Conservation (phyloP, 2,797 vertebrate genomes). For the Aeoliscus strigatus region DNA sequence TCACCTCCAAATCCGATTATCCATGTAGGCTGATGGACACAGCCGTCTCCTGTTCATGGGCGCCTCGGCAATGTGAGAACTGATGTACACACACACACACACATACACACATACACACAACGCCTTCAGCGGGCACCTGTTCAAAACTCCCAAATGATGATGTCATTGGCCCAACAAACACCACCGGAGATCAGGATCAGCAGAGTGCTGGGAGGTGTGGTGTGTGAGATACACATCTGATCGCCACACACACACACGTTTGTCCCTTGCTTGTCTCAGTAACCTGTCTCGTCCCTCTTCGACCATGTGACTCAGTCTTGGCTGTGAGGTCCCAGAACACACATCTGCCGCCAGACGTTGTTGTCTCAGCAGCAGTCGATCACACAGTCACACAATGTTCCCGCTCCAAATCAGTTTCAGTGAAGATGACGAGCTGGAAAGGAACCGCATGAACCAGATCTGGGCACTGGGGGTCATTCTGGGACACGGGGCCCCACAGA, state of each 20-base stretch:
- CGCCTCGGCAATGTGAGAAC: conserved; percentile 36
- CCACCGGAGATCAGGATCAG: conserved; percentile 39
- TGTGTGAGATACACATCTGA: no score
- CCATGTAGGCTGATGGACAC: conserved; percentile 15
- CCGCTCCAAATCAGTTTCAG: conserved; percentile 79
- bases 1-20: conserved; percentile 46
- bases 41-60: conserved; percentile 45
- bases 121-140: conserved; percentile 47
- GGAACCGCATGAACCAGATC: conserved; percentile 72
- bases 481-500: conserved; percentile 67
- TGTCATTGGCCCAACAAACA: conserved; percentile 30
- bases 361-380: conserved; percentile 74
- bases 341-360: conserved; percentile 78
- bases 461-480: conserved; percentile 61
- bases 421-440: conserved; percentile 77
- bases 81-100: conserved; percentile 22
- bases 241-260: conserved; percentile 23
- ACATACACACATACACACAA: conserved; percentile 4
- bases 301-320: conserved; percentile 29
- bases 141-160: conserved; percentile 40
- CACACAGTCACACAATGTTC: conserved; percentile 77
- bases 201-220: no score
- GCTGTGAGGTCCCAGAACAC: conserved; percentile 67
- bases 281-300: no score
- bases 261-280: no score